These are phyloP conservation scores for Anthonomus grandis DNA, from an alignment of 1,140 invertebrate species.

Conservation along the genomic window DNA sequence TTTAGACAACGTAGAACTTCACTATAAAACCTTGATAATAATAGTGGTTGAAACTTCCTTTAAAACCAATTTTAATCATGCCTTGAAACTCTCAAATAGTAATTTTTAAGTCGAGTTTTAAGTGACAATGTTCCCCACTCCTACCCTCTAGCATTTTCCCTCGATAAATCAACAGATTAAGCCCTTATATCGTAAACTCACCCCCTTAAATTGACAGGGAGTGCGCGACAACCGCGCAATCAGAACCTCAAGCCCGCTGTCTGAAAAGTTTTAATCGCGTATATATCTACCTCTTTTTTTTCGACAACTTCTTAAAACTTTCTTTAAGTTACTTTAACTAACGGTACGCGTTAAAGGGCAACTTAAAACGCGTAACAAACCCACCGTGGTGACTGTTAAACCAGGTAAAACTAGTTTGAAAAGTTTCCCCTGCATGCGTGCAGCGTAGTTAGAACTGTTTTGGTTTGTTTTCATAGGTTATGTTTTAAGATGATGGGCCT, in stretches of 20 bases:
- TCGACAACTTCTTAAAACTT: constrained; percentile 29
- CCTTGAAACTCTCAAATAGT: too few species aligned
- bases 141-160: too few species aligned
- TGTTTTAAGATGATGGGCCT: constrained; percentile 25
- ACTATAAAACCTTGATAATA: too few species aligned
- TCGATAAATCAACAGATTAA: too few species aligned
- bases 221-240: constrained; percentile 15
- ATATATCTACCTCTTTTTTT: constrained; percentile 28
- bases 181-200: too few species aligned
- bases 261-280: constrained; percentile 30
- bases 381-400: neutral
- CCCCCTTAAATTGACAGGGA: too few species aligned
- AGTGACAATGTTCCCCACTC: too few species aligned
- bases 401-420: constrained; percentile 29
- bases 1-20: too few species aligned
- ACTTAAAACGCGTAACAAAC: neutral
- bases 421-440: constrained; percentile 23
- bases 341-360: constrained; percentile 12
- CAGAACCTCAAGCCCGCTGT: constrained; percentile 23
- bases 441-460: too few species aligned
- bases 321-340: constrained; percentile 17
- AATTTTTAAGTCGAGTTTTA: too few species aligned
- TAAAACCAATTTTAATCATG: too few species aligned
- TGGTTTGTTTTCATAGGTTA: constrained; percentile 29
- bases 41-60: too few species aligned